A percentile compares a stretch with the other conserved stretches of the same genome.
phyloP scores from a whole-genome alignment of 2,797 vertebrate species.

The Eleutherodactylus coqui region DNA sequence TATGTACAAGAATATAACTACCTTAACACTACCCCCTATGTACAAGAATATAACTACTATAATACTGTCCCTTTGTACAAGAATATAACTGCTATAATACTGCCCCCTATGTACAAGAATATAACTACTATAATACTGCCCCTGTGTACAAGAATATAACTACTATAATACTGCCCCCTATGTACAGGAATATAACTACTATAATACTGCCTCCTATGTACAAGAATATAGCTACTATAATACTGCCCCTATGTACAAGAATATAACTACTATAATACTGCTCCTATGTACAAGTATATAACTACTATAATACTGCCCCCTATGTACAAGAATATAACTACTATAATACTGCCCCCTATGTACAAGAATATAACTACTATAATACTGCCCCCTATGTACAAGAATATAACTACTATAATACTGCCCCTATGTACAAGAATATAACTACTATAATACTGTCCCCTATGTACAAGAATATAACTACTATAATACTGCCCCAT shows the following conservation, averaged over 20 bases:
- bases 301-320: neutral
- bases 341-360: neutral
- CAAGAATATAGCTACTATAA: conserved; percentile 4
- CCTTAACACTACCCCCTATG: neutral
- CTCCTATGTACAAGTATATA: neutral
- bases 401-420: neutral
- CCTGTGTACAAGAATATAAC: neutral
- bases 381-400: neutral
- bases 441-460: neutral
- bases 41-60: neutral
- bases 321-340: conserved; percentile 2
- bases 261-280: conserved; percentile 4
- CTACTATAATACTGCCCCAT: neutral
- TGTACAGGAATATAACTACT: neutral
- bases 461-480: too few relatives aligned
- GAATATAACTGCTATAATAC: conserved; percentile 4
- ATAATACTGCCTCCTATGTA: neutral
- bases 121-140: too few relatives aligned
- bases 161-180: neutral
- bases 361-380: neutral
- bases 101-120: neutral
- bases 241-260: neutral
- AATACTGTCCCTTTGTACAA: neutral
- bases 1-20: neutral
- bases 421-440: neutral